These are phyloP conservation scores for Odontamblyopus lacepedii DNA, from an alignment of 2,797 vertebrate species.

Conservation along the genomic window DNA sequence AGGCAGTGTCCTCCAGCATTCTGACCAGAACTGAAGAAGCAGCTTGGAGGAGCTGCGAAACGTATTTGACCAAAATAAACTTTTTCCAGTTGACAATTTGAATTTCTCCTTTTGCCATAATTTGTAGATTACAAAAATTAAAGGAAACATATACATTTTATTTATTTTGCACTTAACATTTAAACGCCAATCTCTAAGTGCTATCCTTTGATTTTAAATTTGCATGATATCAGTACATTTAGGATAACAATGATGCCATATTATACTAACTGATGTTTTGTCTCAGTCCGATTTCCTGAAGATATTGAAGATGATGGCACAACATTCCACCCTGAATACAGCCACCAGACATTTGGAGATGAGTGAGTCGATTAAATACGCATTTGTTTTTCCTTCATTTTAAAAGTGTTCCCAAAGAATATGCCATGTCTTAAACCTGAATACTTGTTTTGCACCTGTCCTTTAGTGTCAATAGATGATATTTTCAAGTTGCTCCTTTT, in stretches of 20 bases:
- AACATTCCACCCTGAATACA: slow-evolving; percentile 95
- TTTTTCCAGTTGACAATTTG: too few relatives aligned
- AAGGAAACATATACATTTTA: background rate
- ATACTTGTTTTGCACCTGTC: background rate
- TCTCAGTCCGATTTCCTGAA: slow-evolving; percentile 90
- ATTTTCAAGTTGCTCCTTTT: background rate
- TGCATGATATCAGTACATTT: background rate
- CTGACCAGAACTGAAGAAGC: too few relatives aligned
- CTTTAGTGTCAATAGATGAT: background rate
- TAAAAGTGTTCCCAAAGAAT: background rate
- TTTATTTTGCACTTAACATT: background rate
- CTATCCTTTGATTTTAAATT: background rate
- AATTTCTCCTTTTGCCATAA: background rate
- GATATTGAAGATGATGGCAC: slow-evolving; percentile 94
- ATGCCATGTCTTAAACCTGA: background rate
- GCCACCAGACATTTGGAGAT: slow-evolving; percentile 95
- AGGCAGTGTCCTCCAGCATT: too few relatives aligned
- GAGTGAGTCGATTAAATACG: slow-evolving; percentile 84
- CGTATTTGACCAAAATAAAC: too few relatives aligned
- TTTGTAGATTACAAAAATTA: background rate
- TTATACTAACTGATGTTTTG: background rate
- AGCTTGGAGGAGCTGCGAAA: too few relatives aligned
- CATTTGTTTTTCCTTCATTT: background rate
- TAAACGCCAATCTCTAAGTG: background rate
- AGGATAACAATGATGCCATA: background rate